Evolutionary conservation across 2,888 invertebrate species (phyloP).

Genomic region (Lordiphosa andalusiaca): DNA sequence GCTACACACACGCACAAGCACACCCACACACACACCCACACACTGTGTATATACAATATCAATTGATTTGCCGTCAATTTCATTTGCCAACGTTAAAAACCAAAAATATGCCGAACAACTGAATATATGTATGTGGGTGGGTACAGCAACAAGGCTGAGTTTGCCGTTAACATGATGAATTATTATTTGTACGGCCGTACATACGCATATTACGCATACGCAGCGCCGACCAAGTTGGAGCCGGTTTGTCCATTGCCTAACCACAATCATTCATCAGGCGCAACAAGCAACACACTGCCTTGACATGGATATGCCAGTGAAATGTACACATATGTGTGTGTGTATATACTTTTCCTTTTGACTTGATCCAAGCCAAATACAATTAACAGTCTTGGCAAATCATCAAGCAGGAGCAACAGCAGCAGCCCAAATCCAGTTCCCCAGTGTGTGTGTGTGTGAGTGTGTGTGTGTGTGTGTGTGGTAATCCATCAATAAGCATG

Average conservation of each 20-base stretch:
- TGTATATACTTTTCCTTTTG: conserved; percentile 21
- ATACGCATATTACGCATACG: conserved; percentile 58
- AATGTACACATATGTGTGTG: conserved; percentile 55
- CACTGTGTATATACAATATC: conserved; percentile 42
- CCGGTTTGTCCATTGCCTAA: conserved; percentile 45
- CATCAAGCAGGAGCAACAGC: no score
- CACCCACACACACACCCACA: conserved; percentile 20
- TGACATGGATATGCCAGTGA: conserved; percentile 65
- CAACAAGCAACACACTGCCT: conserved; percentile 42
- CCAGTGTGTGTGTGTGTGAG: conserved; percentile 23
- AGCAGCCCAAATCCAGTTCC: conserved; percentile 38
- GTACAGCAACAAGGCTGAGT: conserved; percentile 6
- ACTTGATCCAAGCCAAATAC: conserved; percentile 30
- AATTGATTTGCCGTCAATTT: conserved; percentile 75
- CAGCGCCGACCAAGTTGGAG: conserved; percentile 34
- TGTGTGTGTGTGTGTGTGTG: neutral
- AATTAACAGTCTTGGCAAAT: conserved; percentile 46
- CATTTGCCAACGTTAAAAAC: conserved; percentile 44
- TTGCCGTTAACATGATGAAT: conserved; percentile 66
- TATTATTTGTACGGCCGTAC: conserved; percentile 36
- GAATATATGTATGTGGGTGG: conserved; percentile 7
- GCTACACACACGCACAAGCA: conserved; percentile 25
- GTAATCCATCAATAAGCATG: conserved; percentile 58
- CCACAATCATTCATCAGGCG: conserved; percentile 70
- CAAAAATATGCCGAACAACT: conserved; percentile 30